Base-by-base conservation (phyloP, 2,888 invertebrate species). In the Chironomus riparius region DNA sequence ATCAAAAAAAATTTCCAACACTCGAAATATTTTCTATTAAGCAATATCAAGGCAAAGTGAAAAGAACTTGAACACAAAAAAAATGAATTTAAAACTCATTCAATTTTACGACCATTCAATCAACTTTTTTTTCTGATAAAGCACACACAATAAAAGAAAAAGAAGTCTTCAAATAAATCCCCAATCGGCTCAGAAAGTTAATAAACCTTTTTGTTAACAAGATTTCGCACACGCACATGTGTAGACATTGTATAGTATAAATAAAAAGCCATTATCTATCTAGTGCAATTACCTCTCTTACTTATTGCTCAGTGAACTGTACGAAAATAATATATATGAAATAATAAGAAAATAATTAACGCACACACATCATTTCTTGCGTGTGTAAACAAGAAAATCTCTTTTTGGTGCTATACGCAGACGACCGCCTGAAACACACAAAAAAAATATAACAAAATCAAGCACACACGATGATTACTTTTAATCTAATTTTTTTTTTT, bases 401-500 rank as follows among this genome's bases (percentile, higher is more conserved):
- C 56, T 56, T 56, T 56, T 38, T 38, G 38, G 38, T 38, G 38
- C 38, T 38, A 38, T 38, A 38, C 38, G 38, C 38, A 38, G 38
- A 38, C 38, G 38, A 38, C 38, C 10, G 38, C 38, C 38, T 10
- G 38, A 38, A 38, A 38, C n/a, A 38, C n/a, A n/a, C n/a, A n/a
- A n/a, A n/a, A n/a, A n/a, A n/a, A 10, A 38, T 38, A 38, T 38
- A 38, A 10, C 38, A 65, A 65, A 10, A 65, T 65, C 24, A 65
- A 21, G 21, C 22, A 24, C 21, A 24, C 62, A 47, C 24, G 68
- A 10, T 68, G 74, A 68, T 74, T 68, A 74, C 28, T 13, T 22
- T 38, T 74, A 74, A 74, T 73, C 74, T 74, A 74, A 74, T 47
- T 47, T 56, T 18, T 47, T 56, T 18, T 56, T 65, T 62, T 18